Evolutionary conservation across 2,888 invertebrate genomes (phyloP).

Genomic region (Phyto melanocephala): DNA sequence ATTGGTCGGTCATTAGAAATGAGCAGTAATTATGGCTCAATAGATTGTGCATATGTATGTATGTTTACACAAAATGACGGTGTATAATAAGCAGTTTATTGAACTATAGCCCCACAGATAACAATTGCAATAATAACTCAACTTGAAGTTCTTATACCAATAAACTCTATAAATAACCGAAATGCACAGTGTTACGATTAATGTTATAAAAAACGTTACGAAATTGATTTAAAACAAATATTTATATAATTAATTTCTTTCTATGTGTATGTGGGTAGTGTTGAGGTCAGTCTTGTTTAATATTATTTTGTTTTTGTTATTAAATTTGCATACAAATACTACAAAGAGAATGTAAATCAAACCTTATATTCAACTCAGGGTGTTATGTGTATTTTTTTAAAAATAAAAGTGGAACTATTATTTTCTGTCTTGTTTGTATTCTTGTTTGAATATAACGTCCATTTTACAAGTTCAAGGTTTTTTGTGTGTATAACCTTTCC

Average conservation of each 20-base stretch:
- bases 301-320: neutral
- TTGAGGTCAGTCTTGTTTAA: neutral
- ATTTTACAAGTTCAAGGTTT: constrained; percentile 25
- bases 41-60: neutral
- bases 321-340: neutral
- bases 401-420: neutral
- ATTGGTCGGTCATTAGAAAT: constrained; percentile 49
- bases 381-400: neutral
- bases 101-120: constrained; percentile 25
- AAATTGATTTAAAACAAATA: neutral
- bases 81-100: constrained; percentile 35
- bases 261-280: neutral
- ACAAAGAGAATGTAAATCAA: neutral
- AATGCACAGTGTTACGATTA: neutral
- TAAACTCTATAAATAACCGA: neutral
- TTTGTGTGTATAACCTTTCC: too few relatives aligned
- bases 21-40: constrained; percentile 23
- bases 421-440: neutral
- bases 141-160: neutral
- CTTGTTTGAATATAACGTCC: neutral
- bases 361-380: neutral
- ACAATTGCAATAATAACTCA: constrained; percentile 4
- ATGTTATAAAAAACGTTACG: neutral
- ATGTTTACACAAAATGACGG: neutral
- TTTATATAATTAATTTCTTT: neutral